Base-by-base conservation (phyloP, 35 echinoderm and acorn worm genomes). In the Ophiothrix spiculata region DNA sequence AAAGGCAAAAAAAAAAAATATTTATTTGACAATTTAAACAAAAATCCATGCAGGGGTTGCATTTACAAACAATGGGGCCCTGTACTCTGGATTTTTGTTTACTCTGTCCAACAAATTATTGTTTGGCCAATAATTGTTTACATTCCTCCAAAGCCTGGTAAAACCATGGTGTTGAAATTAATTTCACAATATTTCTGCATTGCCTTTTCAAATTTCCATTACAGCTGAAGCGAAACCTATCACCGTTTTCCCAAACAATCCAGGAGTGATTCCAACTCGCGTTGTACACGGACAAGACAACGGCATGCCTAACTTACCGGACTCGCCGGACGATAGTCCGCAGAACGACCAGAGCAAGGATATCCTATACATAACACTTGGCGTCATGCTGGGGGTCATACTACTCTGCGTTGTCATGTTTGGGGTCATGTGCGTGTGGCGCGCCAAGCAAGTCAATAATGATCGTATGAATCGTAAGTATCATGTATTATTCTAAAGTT, bases 391-490 rank as follows among this genome's bases (percentile, higher is more conserved):
- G 17, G 96, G 92, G 38, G 86, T 85, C 1, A 93, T 99, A 86
- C 40, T 99, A 28, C 86, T 99, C 0, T 80, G 94, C 19, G 87
- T 99, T 31, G 86, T 91, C 49, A 91, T 99, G 86, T 99, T 99
- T 54, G 77, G 81, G 36, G 96, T 86, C 6, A 94, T 99, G 96
- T 99, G 96, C 80, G 84, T 94, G 42, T 94, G 92, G 96, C 39
- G 92, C 37, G 90, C 96, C 37, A 91, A 94, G 75, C 96, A 87
- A 31, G 75, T 88, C 54, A 92, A 87, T 76, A 90, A 86, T 73
- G 87, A 95, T n/a, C 54, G 81, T 23, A 23, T 84, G 23, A 37
- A 45, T 21, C 81, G 81, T 64, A 56, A 82, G 80, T 82, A 46
- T 4, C 38, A 19, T 15, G 25, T 74, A 29, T 23, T 6, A 29